Percentiles rank a stretch among this genome's conserved stretches.
Conservation (phyloP, 2,797 vertebrate species). For the Danio aesculapii region DNA sequence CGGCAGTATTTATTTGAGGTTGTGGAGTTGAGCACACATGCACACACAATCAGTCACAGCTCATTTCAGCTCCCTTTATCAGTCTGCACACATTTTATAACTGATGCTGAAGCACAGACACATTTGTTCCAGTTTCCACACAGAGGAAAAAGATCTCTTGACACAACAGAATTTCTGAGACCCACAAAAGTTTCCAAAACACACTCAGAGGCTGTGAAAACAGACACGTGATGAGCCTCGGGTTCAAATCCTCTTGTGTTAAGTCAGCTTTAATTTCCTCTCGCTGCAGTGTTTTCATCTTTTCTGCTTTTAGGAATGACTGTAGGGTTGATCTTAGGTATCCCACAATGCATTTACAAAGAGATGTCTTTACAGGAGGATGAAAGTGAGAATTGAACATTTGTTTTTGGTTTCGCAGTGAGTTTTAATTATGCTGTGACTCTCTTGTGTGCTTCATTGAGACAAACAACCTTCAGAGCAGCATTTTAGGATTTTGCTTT, state of each 20-base stretch:
- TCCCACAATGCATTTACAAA: constrained; percentile 8
- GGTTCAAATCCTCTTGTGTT: neutral
- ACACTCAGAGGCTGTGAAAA: constrained; percentile 3
- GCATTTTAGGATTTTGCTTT: constrained; percentile 4
- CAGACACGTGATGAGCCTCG: neutral
- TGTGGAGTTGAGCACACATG: constrained; percentile 13
- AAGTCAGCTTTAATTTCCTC: neutral
- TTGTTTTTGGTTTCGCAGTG: neutral
- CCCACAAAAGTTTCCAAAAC: constrained; percentile 29
- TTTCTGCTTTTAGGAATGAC: constrained; percentile 14
- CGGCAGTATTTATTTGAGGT: constrained; percentile 30
- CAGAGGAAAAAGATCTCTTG: neutral
- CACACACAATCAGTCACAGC: constrained; percentile 40
- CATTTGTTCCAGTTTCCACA: constrained; percentile 48
- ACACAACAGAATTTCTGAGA: constrained; percentile 4
- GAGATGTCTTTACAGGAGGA: neutral
- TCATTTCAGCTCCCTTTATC: constrained; percentile 35
- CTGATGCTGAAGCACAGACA: constrained; percentile 29
- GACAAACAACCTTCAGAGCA: constrained; percentile 16
- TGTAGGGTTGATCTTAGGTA: neutral
- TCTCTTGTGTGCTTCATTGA: constrained; percentile 4
- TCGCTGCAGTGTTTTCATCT: neutral
- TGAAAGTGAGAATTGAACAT: neutral
- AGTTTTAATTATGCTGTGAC: constrained; percentile 9
- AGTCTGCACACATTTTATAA: constrained; percentile 33